Conservation (phyloP, 2,888 invertebrate genomes). For the Eulithis prunata region DNA sequence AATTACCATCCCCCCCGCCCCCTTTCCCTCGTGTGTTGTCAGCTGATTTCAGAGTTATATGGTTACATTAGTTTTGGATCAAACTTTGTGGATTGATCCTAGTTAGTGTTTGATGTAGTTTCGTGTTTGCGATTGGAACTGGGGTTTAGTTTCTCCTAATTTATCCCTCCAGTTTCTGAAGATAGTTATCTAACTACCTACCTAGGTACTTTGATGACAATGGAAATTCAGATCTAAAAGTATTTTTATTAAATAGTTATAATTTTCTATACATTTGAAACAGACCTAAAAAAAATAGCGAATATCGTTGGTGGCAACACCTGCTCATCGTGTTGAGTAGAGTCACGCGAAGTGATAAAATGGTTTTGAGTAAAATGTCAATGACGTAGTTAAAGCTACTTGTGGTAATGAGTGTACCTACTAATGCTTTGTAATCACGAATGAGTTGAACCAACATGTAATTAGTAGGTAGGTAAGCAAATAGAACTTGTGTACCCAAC, state of each 20-base stretch:
- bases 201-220: too few relatives aligned
- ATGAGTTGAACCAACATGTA: not conserved
- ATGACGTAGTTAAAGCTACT: constrained; percentile 20
- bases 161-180: too few relatives aligned
- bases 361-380: constrained; percentile 33
- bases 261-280: not conserved
- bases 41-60: constrained; percentile 7
- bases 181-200: too few relatives aligned
- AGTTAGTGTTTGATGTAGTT: too few relatives aligned
- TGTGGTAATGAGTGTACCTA: constrained; percentile 19
- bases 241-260: not conserved
- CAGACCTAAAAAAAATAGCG: not conserved
- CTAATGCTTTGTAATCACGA: constrained; percentile 20
- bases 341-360: constrained; percentile 41
- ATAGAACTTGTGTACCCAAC: not conserved
- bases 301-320: constrained; percentile 14
- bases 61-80: constrained; percentile 2
- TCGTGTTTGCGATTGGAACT: too few relatives aligned
- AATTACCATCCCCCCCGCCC: constrained; percentile 38
- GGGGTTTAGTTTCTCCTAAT: too few relatives aligned
- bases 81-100: not conserved
- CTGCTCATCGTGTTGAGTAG: constrained; percentile 4
- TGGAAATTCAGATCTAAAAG: too few relatives aligned
- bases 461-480: not conserved
- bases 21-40: constrained; percentile 23